Conservation (phyloP, 2,888 invertebrate species). For the Eristalis tenax region DNA sequence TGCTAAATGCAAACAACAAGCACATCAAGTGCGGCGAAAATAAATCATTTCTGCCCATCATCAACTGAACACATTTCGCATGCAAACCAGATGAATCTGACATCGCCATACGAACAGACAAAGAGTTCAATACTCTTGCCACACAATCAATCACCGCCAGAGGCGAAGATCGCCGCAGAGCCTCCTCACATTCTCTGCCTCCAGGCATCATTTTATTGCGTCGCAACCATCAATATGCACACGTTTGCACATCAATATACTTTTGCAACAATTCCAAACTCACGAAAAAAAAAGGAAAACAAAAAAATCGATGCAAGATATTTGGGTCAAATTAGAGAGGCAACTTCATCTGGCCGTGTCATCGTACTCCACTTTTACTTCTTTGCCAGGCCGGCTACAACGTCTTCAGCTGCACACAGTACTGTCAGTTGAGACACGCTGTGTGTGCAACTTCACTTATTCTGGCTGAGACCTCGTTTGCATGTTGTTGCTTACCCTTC, state of each 20-base stretch:
- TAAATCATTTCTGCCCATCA: no score
- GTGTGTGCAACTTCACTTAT: slow-evolving; percentile 9
- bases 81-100: no score
- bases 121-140: no score
- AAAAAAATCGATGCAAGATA: slow-evolving; percentile 40
- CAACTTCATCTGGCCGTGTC: slow-evolving; percentile 29
- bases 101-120: no score
- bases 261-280: slow-evolving; percentile 37
- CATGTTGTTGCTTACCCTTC: slow-evolving; percentile 49
- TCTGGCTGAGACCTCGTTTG: slow-evolving; percentile 50
- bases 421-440: slow-evolving; percentile 32
- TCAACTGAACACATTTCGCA: no score
- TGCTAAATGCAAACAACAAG: no score
- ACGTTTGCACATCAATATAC: background rate
- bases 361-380: slow-evolving; percentile 52
- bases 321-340: slow-evolving; percentile 71
- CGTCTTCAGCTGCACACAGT: slow-evolving; percentile 24
- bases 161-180: background rate
- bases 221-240: background rate
- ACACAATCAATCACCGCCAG: background rate
- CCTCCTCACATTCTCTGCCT: background rate
- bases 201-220: background rate
- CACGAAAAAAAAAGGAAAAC: slow-evolving; percentile 38
- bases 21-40: no score
- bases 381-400: background rate